These are phyloP conservation scores for Mactromeris polynyma DNA, from an alignment of 2,888 invertebrate species.

Conservation along the genomic window DNA sequence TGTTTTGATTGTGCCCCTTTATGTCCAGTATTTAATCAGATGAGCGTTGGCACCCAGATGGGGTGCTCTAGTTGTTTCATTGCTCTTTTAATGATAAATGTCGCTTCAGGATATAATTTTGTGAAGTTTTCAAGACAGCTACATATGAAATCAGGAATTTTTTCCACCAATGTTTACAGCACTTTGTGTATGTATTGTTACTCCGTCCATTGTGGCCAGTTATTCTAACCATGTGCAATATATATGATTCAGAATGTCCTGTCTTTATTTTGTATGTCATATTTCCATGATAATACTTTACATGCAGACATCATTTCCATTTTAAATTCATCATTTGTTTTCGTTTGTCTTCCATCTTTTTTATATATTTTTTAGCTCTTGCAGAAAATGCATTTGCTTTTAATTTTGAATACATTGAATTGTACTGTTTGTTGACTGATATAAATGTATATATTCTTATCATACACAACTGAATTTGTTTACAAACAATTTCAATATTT, in stretches of 20 bases:
- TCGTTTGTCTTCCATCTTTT: background rate
- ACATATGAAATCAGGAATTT: background rate
- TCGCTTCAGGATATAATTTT: too few species aligned
- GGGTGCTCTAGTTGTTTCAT: too few species aligned
- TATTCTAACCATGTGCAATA: conserved; percentile 37
- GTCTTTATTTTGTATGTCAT: background rate
- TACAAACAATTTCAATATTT: background rate
- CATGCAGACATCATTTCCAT: background rate
- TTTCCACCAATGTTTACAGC: background rate
- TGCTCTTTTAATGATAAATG: too few species aligned
- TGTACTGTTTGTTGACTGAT: background rate
- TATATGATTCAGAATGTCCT: conserved; percentile 17
- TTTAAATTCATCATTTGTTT: background rate
- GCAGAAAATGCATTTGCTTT: background rate
- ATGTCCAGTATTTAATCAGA: too few species aligned
- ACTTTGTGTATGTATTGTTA: conserved; percentile 19
- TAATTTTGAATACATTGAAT: background rate
- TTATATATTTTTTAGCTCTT: background rate
- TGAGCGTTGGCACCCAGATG: too few species aligned
- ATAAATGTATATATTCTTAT: background rate
- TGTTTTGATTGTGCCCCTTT: too few species aligned
- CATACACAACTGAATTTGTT: background rate
- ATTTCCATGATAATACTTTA: background rate
- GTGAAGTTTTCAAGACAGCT: background rate
- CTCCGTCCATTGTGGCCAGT: conserved; percentile 63